Base-by-base conservation (phyloP, 1,140 invertebrate species). In the Latrodectus geometricus region DNA sequence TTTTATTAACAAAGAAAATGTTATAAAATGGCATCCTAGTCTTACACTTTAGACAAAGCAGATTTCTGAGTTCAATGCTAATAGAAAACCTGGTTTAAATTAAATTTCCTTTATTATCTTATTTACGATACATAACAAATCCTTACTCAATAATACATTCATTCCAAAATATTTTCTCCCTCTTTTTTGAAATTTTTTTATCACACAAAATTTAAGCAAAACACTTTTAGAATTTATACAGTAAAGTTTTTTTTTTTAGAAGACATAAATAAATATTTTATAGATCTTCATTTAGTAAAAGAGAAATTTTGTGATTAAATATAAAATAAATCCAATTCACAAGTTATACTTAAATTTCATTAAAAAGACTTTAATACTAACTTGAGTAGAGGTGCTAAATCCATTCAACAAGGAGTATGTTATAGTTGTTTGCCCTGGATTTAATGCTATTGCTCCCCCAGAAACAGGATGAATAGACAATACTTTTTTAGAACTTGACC, bases 371-470 rank as follows among this genome's bases (percentile, higher is more conserved):
- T 48, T 54, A 56, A 48, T 35, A 77, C 65, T 75, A 86, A 91
- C 90, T 87, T 91, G 90, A 73, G 89, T 90, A 65, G 91, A 89
- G 5, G 90, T 90, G 15, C 89, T 88, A 9, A 90, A 76, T 15
- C 88, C 88, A 21, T 86, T 68, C 9, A 90, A 88, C 9, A 92
- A 79, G 73, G 88, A 89, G 86, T 91, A 91, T n/a, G 78, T 80
- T 14, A 92, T 87, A n/a, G 83, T 86, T 0, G 89, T 88, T 20
- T 87, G 80, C 0, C 91, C 91, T 50, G 90, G 81, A 49, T 48
- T 68, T 52, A 83, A 83, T 9, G 90, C 90, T 14, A 88, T 87
- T n/a, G 89, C 89, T 35, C 91, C 88, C 9, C 91, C 91, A 61
- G 87, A 89, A 15, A 88, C 48, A 9, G 78, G 77, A 69, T 90